phyloP scores from a whole-genome alignment of 1,140 invertebrate genomes.

The Camponotus vicinus region DNA sequence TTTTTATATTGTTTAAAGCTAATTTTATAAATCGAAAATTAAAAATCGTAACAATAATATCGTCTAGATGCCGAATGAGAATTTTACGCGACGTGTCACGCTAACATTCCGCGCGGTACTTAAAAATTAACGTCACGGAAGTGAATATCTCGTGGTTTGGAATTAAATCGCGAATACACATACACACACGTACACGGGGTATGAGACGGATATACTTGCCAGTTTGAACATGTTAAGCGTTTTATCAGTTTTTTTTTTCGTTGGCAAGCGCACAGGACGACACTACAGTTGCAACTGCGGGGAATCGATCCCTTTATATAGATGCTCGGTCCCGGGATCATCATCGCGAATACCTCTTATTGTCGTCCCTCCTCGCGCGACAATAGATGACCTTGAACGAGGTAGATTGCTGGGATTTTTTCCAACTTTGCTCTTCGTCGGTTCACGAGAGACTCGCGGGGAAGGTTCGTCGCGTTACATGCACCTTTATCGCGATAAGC shows the following conservation, averaged over 20 bases:
- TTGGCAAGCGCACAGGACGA: constrained; percentile 63
- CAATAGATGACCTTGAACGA: constrained; percentile 45
- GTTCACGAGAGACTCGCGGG: neutral
- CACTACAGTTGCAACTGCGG: constrained; percentile 53
- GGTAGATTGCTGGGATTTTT: constrained; percentile 59
- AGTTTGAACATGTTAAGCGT: constrained; percentile 77
- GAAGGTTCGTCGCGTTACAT: constrained; percentile 7
- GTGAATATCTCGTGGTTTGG: neutral
- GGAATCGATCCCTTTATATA: constrained; percentile 72
- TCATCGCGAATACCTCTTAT: constrained; percentile 53
- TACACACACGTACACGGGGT: neutral
- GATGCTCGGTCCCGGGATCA: constrained; percentile 47
- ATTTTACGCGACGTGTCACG: neutral
- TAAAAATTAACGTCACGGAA: constrained; percentile 7
- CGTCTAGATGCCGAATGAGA: neutral
- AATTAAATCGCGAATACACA: neutral
- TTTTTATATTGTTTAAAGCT: neutral
- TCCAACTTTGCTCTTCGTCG: neutral
- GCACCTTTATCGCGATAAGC: constrained; percentile 3
- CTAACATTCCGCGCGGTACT: neutral
- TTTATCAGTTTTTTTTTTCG: constrained; percentile 74
- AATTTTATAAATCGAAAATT: neutral
- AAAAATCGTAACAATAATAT: neutral
- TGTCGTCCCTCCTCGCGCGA: constrained; percentile 40
- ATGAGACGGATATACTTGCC: constrained; percentile 68